Percentiles rank a stretch among this genome's conserved stretches.
These are phyloP conservation scores for Lutjanus erythropterus DNA, from an alignment of 2,113 vertebrate species.

Conservation along the genomic window DNA sequence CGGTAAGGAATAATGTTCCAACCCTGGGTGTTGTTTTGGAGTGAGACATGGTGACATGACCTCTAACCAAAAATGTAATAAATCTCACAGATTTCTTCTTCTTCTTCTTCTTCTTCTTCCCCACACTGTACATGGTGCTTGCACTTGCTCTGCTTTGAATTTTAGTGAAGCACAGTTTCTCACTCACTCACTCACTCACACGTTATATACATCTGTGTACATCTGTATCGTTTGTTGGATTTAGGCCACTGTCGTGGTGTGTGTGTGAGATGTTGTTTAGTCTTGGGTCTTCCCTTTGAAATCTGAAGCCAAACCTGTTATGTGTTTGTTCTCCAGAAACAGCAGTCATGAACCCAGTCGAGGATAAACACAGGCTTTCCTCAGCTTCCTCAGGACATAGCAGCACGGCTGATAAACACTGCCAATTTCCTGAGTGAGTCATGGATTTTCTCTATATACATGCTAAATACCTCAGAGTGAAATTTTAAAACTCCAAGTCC, in stretches of 20 bases:
- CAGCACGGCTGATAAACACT: conserved; percentile 26
- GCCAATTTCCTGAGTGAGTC: conserved; percentile 58
- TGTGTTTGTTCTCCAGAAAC: conserved; percentile 34
- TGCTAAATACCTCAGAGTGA: background rate
- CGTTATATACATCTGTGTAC: background rate
- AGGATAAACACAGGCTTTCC: conserved; percentile 17
- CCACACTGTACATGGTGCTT: background rate
- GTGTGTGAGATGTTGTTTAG: background rate
- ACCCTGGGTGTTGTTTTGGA: background rate
- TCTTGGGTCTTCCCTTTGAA: conserved; percentile 8
- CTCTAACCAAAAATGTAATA: background rate
- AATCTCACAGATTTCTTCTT: background rate
- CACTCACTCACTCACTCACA: too few relatives aligned
- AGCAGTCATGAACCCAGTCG: background rate
- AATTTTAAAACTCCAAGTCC: background rate
- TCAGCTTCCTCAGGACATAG: conserved; percentile 32
- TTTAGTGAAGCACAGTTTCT: background rate
- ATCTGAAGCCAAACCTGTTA: conserved; percentile 1
- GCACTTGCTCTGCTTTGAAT: background rate
- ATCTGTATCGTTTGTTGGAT: background rate
- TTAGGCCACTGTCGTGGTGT: background rate
- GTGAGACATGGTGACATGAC: background rate
- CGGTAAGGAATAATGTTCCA: background rate
- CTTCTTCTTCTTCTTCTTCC: background rate
- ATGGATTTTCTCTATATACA: background rate